phyloP scores from a whole-genome alignment of 2,797 vertebrate species.

The Sebastes matsubarae region DNA sequence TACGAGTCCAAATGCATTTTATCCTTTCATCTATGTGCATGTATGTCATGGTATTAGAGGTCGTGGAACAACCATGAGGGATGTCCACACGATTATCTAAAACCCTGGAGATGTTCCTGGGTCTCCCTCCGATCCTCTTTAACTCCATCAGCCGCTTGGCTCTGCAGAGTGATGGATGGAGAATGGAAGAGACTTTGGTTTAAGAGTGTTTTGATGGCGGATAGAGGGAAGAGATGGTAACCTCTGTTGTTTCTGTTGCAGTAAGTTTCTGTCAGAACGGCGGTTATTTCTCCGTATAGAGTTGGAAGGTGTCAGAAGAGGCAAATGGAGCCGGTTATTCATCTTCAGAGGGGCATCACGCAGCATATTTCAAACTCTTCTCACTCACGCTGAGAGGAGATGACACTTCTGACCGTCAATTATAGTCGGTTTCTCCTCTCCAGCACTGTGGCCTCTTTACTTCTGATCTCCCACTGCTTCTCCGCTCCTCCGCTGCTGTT shows the following conservation, averaged over 20 bases:
- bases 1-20: constrained; percentile 29
- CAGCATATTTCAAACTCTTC: constrained; percentile 41
- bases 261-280: neutral
- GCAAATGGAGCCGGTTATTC: constrained; percentile 40
- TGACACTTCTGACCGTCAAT: constrained; percentile 66
- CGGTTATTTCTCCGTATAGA: neutral
- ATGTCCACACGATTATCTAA: constrained; percentile 46
- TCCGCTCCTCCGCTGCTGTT: constrained; percentile 29
- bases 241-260: neutral
- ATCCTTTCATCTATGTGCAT: constrained; percentile 38
- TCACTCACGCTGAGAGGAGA: constrained; percentile 57
- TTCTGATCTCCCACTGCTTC: constrained; percentile 41
- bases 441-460: constrained; percentile 39
- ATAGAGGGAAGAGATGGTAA: neutral
- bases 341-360: constrained; percentile 41
- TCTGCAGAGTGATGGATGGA: constrained; percentile 12
- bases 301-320: constrained; percentile 29
- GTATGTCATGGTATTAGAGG: constrained; percentile 11
- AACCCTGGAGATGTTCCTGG: constrained; percentile 49
- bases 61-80: constrained; percentile 6
- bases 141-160: constrained; percentile 19
- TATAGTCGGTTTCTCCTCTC: constrained; percentile 47
- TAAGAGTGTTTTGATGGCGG: neutral
- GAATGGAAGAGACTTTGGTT: neutral
- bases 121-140: constrained; percentile 60